phyloP scores from a whole-genome alignment of 2,797 vertebrate genomes.

The Bothrops alternatus region DNA sequence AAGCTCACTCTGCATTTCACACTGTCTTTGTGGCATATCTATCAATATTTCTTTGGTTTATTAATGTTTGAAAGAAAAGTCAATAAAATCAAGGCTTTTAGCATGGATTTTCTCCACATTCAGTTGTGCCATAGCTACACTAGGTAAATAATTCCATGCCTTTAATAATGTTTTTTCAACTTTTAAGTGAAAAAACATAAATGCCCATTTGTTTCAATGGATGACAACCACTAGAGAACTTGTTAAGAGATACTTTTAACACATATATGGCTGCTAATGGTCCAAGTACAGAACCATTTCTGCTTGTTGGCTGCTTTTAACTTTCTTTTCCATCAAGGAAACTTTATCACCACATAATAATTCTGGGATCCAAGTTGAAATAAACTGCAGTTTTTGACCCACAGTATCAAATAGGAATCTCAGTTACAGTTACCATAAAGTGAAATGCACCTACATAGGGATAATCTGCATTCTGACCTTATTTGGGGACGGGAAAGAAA shows the following conservation, averaged over 20 bases:
- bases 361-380: not conserved
- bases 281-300: not conserved
- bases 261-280: not conserved
- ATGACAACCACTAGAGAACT: not conserved
- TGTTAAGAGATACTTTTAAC: slow-evolving; percentile 8
- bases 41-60: not conserved
- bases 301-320: not conserved
- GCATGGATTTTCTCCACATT: slow-evolving; percentile 11
- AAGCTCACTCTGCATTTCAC: not conserved
- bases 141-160: slow-evolving; percentile 5
- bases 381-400: not conserved
- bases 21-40: slow-evolving; percentile 3
- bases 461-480: not conserved
- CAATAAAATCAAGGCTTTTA: slow-evolving; percentile 9
- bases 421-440: not conserved
- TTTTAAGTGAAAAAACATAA: not conserved
- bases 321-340: not conserved
- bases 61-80: not conserved
- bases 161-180: not conserved
- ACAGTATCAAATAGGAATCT: not conserved
- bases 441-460: not conserved
- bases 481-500: not conserved
- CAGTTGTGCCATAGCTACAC: not conserved
- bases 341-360: not conserved
- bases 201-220: not conserved